Percentiles rank a stretch among this genome's conserved stretches.
phyloP scores from a whole-genome alignment of 2,888 invertebrate genomes.

The Caenorhabditis sp. region DNA sequence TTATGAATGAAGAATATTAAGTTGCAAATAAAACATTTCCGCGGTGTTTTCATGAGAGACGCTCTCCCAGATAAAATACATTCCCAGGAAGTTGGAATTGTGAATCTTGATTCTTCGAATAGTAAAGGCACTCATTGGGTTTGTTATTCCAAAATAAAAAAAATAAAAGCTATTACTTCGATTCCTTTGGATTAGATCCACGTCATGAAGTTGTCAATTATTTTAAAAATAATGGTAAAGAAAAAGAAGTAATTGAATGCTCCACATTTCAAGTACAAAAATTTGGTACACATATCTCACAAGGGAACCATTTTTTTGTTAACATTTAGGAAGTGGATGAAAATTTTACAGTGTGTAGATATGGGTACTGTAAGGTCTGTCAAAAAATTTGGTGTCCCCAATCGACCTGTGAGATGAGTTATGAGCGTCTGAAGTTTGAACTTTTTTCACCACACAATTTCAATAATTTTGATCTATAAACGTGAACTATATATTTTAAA shows the following conservation, averaged over 20 bases:
- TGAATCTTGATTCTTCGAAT: slow-evolving; percentile 25
- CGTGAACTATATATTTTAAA: too few relatives aligned
- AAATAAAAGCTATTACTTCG: slow-evolving; percentile 16
- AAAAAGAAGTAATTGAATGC: slow-evolving; percentile 1
- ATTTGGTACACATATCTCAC: slow-evolving; percentile 5
- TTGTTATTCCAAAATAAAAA: slow-evolving; percentile 23
- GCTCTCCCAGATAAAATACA: slow-evolving; percentile 15
- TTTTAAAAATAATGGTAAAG: background rate
- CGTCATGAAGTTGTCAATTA: slow-evolving; percentile 12
- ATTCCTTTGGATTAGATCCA: slow-evolving; percentile 36
- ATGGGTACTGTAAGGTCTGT: too few relatives aligned
- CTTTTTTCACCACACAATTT: too few relatives aligned
- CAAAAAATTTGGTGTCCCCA: too few relatives aligned
- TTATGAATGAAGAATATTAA: too few relatives aligned
- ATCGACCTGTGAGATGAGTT: too few relatives aligned
- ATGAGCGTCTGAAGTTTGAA: too few relatives aligned
- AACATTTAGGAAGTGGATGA: too few relatives aligned
- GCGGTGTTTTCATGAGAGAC: slow-evolving; percentile 39
- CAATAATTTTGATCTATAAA: too few relatives aligned
- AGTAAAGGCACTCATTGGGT: slow-evolving; percentile 27
- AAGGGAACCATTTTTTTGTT: too few relatives aligned
- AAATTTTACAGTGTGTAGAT: too few relatives aligned
- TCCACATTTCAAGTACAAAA: slow-evolving; percentile 6
- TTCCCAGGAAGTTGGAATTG: slow-evolving; percentile 26
- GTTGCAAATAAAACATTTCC: slow-evolving; percentile 24